A percentile compares a stretch with the other conserved stretches of the same genome.
phyloP scores from a whole-genome alignment of 2,113 vertebrate genomes.

The Polypterus bichir region DNA sequence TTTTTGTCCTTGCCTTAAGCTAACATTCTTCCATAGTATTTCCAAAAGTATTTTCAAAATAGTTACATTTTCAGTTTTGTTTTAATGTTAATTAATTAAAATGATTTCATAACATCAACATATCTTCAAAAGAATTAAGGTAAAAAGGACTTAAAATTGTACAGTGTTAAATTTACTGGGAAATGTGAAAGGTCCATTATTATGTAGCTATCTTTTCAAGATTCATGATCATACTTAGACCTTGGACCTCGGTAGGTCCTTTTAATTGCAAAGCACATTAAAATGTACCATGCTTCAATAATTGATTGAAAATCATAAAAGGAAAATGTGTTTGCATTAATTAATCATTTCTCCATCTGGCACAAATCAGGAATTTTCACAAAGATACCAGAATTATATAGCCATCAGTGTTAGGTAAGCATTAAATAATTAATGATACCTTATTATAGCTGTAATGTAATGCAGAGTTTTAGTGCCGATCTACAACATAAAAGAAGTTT shows the following conservation, averaged over 20 bases:
- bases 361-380: constrained; percentile 25
- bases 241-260: neutral
- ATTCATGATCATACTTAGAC: constrained; percentile 1
- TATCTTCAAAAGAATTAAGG: too few relatives aligned
- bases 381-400: constrained; percentile 12
- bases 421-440: constrained; percentile 25
- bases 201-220: neutral
- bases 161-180: too few relatives aligned
- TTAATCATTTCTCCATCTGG: constrained; percentile 23
- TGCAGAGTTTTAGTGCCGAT: constrained; percentile 10
- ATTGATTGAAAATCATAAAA: constrained; percentile 29
- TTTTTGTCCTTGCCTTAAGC: too few relatives aligned
- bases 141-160: too few relatives aligned
- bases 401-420: constrained; percentile 13
- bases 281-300: constrained; percentile 25
- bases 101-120: too few relatives aligned
- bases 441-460: constrained; percentile 23
- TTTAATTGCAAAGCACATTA: constrained; percentile 18
- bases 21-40: too few relatives aligned
- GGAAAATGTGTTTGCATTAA: constrained; percentile 28
- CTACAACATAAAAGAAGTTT: too few relatives aligned
- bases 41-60: too few relatives aligned
- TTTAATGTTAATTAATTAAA: too few relatives aligned
- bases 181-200: neutral
- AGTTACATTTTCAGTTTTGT: too few relatives aligned